Percentiles rank a stretch among this genome's conserved stretches.
Evolutionary conservation across 2,113 vertebrate species (phyloP).

Genomic region (Dinomys branickii): DNA sequence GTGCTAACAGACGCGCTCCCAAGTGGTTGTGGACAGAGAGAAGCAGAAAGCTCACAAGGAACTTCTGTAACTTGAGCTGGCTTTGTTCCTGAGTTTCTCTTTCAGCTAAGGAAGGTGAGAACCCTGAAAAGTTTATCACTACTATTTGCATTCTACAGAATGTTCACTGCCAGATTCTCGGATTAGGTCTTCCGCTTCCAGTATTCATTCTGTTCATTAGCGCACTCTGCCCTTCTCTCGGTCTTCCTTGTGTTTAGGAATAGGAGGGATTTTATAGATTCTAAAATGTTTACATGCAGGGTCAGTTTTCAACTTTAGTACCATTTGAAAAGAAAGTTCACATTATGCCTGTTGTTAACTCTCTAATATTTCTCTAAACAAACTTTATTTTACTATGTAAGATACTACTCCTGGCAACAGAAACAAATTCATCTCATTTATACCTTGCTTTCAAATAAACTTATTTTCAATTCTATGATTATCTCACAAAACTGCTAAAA

Average conservation of each 20-base stretch:
- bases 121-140: rapidly evolving
- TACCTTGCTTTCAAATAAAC: background rate
- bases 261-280: background rate
- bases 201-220: background rate
- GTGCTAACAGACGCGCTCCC: no score
- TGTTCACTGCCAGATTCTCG: no score
- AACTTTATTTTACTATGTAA: background rate
- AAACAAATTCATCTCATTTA: background rate
- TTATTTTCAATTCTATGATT: constrained; percentile 3
- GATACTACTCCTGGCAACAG: constrained; percentile 24
- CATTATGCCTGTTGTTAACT: background rate
- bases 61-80: background rate
- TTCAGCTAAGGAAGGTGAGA: background rate
- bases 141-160: background rate
- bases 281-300: background rate
- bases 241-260: background rate
- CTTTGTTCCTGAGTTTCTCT: background rate
- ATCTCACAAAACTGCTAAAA: constrained; percentile 8
- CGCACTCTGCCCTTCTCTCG: background rate
- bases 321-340: background rate
- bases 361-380: background rate
- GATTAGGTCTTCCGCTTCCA: rapidly evolving
- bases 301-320: background rate
- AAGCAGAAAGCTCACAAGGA: background rate
- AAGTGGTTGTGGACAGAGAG: background rate